Evolutionary conservation across 2,888 invertebrate species (phyloP), one percentile per base, ranked within the genome.

Genomic region (Crepidodera aurea): DNA sequence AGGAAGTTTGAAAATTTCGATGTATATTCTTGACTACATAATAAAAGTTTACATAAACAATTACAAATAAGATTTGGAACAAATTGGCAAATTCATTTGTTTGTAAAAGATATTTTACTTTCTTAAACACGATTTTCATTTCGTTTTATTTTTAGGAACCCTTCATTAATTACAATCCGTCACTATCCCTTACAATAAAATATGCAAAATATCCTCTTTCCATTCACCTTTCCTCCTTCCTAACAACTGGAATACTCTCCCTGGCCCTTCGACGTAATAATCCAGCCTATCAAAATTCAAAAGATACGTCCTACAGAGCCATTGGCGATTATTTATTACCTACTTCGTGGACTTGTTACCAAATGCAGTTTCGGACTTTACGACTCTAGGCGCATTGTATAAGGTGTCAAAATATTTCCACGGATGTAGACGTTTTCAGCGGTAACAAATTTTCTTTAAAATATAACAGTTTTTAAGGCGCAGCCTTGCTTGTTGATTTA

Each of bases 291-390:
- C 48, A 57, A 57, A 48, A 48, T 48, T 48, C 48, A 48, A 48
- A 50, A 57, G 57, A 22, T 27, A 18, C 48, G 37, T 34, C 25
- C 50, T 15, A 39, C 32, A 34, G 39, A 39, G 56, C 48, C 56
- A 37, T 46, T 25, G 48, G 48, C 27, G 57, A 44, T 57, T 57
- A 57, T 57, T 57, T 57, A 57, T 57, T 22, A 8, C 57, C 57
- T 15, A 50, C 48, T 48, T 29, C 48, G 34, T 40, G 57, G 57
- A 48, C 39, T 22, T 25, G 15, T 10, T 39, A 39, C 57, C 13
- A 48, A 44, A 48, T 57, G 46, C 48, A 50, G n/a, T 48, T 56
- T 57, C 54, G 54, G 54, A 54, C 54, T 54, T 53, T 54, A 54
- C 51, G 51, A 53, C 51, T 53, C 25, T 18, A 8, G 10, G 42